These are phyloP conservation scores for Trichonephila clavata DNA, from an alignment of 1,140 invertebrate species.

Conservation along the genomic window DNA sequence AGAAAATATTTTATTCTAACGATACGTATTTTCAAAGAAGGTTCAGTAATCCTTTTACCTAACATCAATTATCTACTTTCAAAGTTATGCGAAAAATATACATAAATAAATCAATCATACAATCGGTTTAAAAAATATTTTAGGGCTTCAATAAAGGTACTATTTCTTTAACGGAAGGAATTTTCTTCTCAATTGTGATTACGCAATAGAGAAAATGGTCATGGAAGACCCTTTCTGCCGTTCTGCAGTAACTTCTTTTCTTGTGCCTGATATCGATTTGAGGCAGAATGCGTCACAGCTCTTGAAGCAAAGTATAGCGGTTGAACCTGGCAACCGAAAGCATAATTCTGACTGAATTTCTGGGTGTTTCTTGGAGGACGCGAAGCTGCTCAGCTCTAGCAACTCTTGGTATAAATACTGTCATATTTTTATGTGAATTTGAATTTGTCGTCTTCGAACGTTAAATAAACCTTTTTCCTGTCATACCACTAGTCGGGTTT, in stretches of 20 bases:
- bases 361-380: constrained; percentile 57
- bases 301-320: constrained; percentile 48
- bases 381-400: background rate
- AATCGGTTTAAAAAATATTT: background rate
- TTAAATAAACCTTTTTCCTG: background rate
- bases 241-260: constrained; percentile 65
- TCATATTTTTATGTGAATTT: constrained; percentile 17
- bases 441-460: background rate
- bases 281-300: constrained; percentile 69
- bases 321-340: constrained; percentile 63
- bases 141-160: background rate
- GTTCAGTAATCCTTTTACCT: too few relatives aligned
- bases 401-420: background rate
- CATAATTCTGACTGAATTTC: constrained; percentile 56
- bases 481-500: constrained; percentile 9
- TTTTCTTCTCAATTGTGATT: constrained; percentile 11
- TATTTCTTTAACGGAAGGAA: background rate
- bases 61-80: too few relatives aligned
- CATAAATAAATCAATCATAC: background rate
- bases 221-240: background rate
- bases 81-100: too few relatives aligned
- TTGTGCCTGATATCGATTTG: constrained; percentile 57
- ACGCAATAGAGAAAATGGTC: constrained; percentile 10
- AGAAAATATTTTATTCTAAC: too few relatives aligned
- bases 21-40: too few relatives aligned